Evolutionary conservation across 2,888 invertebrate species (phyloP), one percentile per base, ranked within the genome.

Genomic region (Drosophila longiperda): DNA sequence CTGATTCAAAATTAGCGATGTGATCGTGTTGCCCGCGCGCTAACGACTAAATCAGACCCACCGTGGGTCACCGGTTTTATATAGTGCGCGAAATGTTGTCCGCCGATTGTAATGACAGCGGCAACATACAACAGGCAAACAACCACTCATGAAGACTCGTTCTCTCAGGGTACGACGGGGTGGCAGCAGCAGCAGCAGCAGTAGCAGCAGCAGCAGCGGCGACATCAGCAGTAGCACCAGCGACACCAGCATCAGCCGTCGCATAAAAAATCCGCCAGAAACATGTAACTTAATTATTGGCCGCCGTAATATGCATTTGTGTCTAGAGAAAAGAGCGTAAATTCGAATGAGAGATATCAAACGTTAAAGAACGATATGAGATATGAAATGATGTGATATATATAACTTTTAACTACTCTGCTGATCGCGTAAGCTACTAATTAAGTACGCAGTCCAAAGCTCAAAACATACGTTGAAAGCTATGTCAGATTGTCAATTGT

Each of bases 1-100:
- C 33, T 53, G 63, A 59, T 76, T 64, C 62, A 42, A 54, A 62
- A 53, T 49, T 7, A 48, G 53, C 91, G 91, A 89, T 83, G 84
- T 92, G 92, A 91, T 92, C 92, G 90, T 91, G 86, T 90, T 92
- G 92, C 91, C 91, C 92, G 92, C 91, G 91, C 91, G 91, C 90
- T 92, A 92, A 91, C 92, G 91, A 92, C 92, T 92, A 92, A 92
- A 91, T 91, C 91, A 90, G 79, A 83, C 79, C 79, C 77, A 82
- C 83, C 80, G 88, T 86, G 87, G 88, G 88, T 89, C 87, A 91
- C 91, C 90, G 90, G 92, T 92, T 92, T 92, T 92, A 91, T 92
- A 90, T 87, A 88, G 57, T 71, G 68, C 62, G 83, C 78, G 81
- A 85, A 83, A 80, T 80, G 73, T 72, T 76, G 71, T 60, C 67